phyloP scores from a whole-genome alignment of 2,797 vertebrate genomes.

The Limosa lapponica region DNA sequence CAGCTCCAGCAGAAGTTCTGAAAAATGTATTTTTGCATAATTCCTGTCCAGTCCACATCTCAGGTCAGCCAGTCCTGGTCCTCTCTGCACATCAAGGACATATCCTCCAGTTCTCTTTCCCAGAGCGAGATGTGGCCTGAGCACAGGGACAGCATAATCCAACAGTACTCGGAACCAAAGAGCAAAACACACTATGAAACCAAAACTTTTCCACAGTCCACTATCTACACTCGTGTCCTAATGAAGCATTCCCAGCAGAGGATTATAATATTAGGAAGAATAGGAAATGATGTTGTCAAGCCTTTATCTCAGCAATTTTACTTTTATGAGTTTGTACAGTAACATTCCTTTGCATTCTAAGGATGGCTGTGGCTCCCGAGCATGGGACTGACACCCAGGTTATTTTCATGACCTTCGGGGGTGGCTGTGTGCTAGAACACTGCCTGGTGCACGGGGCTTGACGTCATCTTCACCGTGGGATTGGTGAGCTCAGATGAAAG shows the following conservation, averaged over 20 bases:
- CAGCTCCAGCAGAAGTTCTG: neutral
- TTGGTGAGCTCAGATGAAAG: neutral
- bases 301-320: neutral
- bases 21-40: neutral
- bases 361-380: neutral
- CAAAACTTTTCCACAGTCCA: too few species aligned
- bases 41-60: too few species aligned
- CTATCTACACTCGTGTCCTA: rapidly evolving
- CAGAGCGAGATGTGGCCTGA: neutral
- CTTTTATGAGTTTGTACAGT: neutral
- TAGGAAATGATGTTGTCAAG: rapidly evolving
- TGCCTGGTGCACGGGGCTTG: neutral
- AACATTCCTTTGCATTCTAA: neutral
- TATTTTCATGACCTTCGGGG: neutral
- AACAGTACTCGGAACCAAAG: rapidly evolving
- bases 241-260: neutral
- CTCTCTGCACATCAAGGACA: neutral
- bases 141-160: neutral
- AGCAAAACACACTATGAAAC: neutral
- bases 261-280: neutral
- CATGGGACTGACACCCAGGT: neutral
- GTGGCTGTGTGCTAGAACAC: neutral
- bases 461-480: rapidly evolving
- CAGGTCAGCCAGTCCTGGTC: neutral
- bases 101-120: neutral